Evolutionary conservation across 2,888 invertebrate species (phyloP), one percentile per base, ranked within the genome.

Genomic region (Conus canariensis): DNA sequence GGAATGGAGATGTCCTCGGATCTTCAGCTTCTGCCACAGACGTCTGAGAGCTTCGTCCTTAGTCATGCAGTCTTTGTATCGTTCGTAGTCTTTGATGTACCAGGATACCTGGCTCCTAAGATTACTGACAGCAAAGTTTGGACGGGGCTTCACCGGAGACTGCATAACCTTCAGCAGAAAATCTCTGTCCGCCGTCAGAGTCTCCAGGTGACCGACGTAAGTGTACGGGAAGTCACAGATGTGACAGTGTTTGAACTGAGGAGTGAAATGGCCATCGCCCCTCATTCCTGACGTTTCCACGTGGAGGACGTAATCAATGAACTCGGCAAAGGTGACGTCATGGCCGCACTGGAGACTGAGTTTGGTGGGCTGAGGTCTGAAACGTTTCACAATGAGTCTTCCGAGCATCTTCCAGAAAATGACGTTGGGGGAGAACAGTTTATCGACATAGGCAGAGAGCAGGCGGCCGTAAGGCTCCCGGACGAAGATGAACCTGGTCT

Each of bases 201-300:
- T 94, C 90, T 94, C 94, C 58, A 94, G 90, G 85, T 94, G 94
- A 10, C 94, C 94, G 8, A 94, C 92, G 74, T 93, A 94, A n/a
- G 93, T 93, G 88, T 94, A 94, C 22, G 92, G 92, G 77, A 77
- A 25, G n/a, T 92, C 90, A 87, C 94, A 94, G 5, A 94, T 92
- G 4, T 93, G 85, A 88, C 94, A 94, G 64, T 94, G 94, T n/a
- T 93, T 93, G 88, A 93, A 93, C 58, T 92, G 94, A 3, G 94
- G 94, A 4, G 93, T 91, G 92, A 94, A 94, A 87, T 94, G 94
- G 0, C 92, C 93, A 82, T 94, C 93, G 45, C 93, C 89, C 5
- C 92, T 90, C 59, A 91, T 90, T 22, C 93, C 92, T 5, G 91
- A 91, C 56, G 89, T 92, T 82, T 94, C 92, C 0, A 93, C 91